Percentiles rank a stretch among this genome's conserved stretches.
These are phyloP conservation scores for Pteronura brasiliensis DNA, from an alignment of 2,113 vertebrate genomes.

Conservation along the genomic window DNA sequence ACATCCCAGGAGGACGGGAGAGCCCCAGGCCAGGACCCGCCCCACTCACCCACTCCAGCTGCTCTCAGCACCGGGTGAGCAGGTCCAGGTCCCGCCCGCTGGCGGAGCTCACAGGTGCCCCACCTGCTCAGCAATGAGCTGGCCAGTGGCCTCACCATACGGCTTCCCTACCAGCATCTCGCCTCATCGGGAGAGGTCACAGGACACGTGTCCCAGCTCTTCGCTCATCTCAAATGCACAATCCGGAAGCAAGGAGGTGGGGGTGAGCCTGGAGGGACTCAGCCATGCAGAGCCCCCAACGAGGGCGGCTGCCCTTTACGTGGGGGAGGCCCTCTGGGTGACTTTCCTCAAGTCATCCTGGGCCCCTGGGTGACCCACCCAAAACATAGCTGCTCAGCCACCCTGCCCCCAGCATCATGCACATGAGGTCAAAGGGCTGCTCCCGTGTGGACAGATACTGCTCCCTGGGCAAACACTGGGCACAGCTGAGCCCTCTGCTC, in stretches of 20 bases:
- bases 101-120: conserved; percentile 78
- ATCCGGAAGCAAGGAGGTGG: conserved; percentile 51
- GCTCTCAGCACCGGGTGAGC: conserved; percentile 66
- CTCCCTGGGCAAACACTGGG: conserved; percentile 82
- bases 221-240: conserved; percentile 83
- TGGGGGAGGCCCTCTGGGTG: conserved; percentile 82
- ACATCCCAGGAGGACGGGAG: too few relatives aligned
- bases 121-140: conserved; percentile 87
- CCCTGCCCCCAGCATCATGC: conserved; percentile 81
- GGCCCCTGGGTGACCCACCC: conserved; percentile 78
- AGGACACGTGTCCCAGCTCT: conserved; percentile 83
- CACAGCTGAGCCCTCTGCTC: conserved; percentile 78
- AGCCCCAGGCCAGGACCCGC: accelerated
- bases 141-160: conserved; percentile 79
- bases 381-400: conserved; percentile 83
- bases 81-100: conserved; percentile 80
- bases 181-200: conserved; percentile 71
- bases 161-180: conserved; percentile 78
- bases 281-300: accelerated
- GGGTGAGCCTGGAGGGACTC: accelerated
- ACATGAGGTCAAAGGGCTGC: conserved; percentile 82
- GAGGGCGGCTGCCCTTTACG: conserved; percentile 54
- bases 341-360: conserved; percentile 82
- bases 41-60: conserved; percentile 76
- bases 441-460: conserved; percentile 79